Conservation (phyloP, 1,140 invertebrate genomes). For the Micrasema longulum region DNA sequence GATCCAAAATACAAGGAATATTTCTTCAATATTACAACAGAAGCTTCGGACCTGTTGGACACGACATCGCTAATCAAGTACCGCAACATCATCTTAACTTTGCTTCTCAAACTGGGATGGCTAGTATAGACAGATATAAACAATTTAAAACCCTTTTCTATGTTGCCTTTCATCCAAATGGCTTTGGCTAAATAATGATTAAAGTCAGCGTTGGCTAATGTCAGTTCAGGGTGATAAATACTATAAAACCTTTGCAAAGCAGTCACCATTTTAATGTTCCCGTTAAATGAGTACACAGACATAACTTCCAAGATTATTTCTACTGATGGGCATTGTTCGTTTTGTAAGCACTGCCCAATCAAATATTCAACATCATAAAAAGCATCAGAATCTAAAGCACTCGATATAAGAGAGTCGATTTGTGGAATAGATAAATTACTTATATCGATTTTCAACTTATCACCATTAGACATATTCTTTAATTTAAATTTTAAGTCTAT, state of each 20-base stretch:
- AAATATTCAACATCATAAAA: conserved; percentile 42
- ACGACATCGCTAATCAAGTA: conserved; percentile 39
- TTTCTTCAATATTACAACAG: conserved; percentile 39
- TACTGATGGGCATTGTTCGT: conserved; percentile 20
- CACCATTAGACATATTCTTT: conserved; percentile 12
- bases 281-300: conserved; percentile 28
- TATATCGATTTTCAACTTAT: conserved; percentile 29
- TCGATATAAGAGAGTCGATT: conserved; percentile 20
- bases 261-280: conserved; percentile 35
- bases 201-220: conserved; percentile 31
- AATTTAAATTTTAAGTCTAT: conserved; percentile 34
- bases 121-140: conserved; percentile 35
- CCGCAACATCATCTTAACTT: conserved; percentile 30
- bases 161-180: conserved; percentile 45
- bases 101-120: conserved; percentile 2
- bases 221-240: background rate
- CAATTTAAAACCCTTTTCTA: conserved; percentile 26
- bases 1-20: conserved; percentile 23
- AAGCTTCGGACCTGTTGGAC: conserved; percentile 43
- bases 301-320: conserved; percentile 34
- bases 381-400: conserved; percentile 13
- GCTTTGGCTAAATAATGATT: conserved; percentile 45
- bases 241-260: conserved; percentile 39
- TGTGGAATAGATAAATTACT: conserved; percentile 5
- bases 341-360: conserved; percentile 34